Evolutionary conservation across 1,140 invertebrate species (phyloP), one percentile per base, ranked within the genome.

Genomic region (Aphelinus atriplicis): DNA sequence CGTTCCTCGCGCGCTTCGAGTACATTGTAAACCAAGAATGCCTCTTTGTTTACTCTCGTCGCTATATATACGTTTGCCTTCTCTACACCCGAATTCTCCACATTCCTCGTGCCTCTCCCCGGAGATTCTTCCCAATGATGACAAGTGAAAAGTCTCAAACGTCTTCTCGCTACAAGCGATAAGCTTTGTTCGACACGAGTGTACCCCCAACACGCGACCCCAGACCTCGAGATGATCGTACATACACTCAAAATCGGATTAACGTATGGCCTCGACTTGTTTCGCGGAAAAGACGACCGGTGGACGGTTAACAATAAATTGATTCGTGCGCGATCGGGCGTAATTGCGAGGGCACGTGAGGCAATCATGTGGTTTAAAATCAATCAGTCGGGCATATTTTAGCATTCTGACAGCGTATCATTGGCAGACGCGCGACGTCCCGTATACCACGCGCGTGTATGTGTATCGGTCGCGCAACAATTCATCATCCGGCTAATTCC

Each of bases 1-100:
- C 58, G 58, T 60, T 26, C 42, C 42, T 60, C 58, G 42, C 51
- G 4, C 42, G 58, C 9, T 10, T 80, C 76, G 76, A 81, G 79
- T 80, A 84, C 85, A 86, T 81, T 82, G 78, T 78, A 79, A 82
- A 80, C 81, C 77, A 79, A 79, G 73, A 80, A 81, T 75, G 72
- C 26, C 26, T 26, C 26, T 26, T 26, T 26, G 26, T 26, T 26
- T 26, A 26, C 26, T 26, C 26, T 26, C 26, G 26, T 26, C 26
- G 26, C 26, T 26, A 26, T 26, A 26, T 26, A 26, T 26, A 26
- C 26, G 26, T 26, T 26, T 26, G 26, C 26, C 26, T 26, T 26
- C 26, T 26, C 26, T 26, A 26, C 26, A 26, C 26, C 26, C 26
- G 26, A 26, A 26, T 26, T 26, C 26, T 26, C 26, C 26, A 26